phyloP scores from a whole-genome alignment of 2,113 vertebrate genomes.

The Psittacara wagleri region DNA sequence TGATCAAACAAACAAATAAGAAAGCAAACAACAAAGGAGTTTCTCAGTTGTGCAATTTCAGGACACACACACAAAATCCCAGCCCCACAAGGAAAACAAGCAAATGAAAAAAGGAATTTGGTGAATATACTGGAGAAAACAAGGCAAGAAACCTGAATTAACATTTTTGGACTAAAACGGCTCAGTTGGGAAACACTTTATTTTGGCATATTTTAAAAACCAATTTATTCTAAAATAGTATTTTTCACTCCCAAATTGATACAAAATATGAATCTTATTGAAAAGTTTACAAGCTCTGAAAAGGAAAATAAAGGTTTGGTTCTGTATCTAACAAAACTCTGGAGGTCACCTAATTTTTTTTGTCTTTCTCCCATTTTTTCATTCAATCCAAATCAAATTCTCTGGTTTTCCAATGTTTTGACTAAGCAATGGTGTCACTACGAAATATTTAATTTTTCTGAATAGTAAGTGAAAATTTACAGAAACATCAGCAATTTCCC shows the following conservation, averaged over 20 bases:
- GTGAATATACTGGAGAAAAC: background rate
- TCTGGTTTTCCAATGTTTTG: background rate
- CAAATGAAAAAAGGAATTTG: background rate
- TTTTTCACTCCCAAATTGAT: background rate
- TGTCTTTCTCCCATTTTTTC: background rate
- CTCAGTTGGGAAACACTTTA: background rate
- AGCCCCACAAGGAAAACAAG: background rate
- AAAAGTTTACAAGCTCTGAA: background rate
- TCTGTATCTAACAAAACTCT: background rate
- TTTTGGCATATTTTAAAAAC: background rate
- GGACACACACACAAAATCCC: rapidly evolving
- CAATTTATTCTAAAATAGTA: background rate
- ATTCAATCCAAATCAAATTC: background rate
- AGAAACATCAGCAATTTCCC: background rate
- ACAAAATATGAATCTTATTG: background rate
- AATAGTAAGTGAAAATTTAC: background rate
- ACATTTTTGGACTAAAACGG: background rate
- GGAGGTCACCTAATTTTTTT: background rate
- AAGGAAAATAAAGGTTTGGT: background rate
- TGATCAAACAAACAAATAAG: background rate
- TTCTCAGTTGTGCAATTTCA: background rate
- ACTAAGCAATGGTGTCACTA: background rate
- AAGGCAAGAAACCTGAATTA: background rate
- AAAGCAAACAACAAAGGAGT: background rate
- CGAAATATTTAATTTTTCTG: background rate